Evolutionary conservation across 2,888 invertebrate species (phyloP).

Genomic region (Drosophila borealis): DNA sequence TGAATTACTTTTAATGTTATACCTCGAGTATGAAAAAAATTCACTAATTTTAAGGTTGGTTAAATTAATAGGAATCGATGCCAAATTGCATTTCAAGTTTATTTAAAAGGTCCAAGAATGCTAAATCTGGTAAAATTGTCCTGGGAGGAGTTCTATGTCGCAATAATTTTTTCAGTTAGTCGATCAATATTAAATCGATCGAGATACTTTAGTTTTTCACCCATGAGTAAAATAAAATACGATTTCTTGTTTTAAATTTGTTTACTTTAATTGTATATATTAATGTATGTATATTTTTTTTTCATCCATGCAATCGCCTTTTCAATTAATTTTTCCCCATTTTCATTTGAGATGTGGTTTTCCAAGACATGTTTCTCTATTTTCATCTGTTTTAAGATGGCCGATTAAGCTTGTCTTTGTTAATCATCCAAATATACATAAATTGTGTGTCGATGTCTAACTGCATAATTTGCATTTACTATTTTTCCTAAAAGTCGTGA

Average conservation of each 20-base stretch:
- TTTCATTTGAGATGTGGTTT: conserved; percentile 40
- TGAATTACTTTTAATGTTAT: too few species aligned
- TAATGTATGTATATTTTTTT: conserved; percentile 53
- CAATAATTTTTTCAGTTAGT: too few species aligned
- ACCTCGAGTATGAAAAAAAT: too few species aligned
- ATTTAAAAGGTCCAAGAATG: too few species aligned
- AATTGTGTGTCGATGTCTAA: conserved; percentile 50
- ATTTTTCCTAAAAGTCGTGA: conserved; percentile 51
- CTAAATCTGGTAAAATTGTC: too few species aligned
- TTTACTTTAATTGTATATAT: conserved; percentile 54
- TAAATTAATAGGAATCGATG: too few species aligned
- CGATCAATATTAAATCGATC: not conserved
- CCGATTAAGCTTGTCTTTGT: conserved; percentile 15
- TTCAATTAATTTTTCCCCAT: conserved; percentile 37
- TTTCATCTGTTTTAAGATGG: conserved; percentile 53
- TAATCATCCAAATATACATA: conserved; percentile 29
- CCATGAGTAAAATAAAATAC: conserved; percentile 5
- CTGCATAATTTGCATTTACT: conserved; percentile 36
- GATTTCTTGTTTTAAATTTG: conserved; percentile 22
- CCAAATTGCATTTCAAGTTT: too few species aligned
- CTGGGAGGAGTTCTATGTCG: too few species aligned
- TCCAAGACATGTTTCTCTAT: conserved; percentile 33
- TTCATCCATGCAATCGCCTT: conserved; percentile 39
- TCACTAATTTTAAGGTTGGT: too few species aligned
- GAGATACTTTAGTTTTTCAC: not conserved